phyloP scores from a whole-genome alignment of 2,888 invertebrate species.

The Dynastes tityus region DNA sequence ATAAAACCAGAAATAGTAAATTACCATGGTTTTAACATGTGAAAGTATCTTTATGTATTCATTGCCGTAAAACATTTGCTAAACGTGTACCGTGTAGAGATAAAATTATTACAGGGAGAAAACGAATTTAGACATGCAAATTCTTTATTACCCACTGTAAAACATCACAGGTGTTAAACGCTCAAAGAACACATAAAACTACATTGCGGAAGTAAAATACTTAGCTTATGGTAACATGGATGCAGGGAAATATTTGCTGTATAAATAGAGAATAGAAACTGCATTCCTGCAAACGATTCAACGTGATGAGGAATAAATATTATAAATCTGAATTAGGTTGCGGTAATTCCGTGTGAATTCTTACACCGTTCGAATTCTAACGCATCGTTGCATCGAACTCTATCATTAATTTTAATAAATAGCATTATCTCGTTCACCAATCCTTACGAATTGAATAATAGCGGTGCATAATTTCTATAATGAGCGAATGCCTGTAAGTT shows the following conservation, averaged over 20 bases:
- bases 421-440: neutral
- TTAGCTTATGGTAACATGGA: neutral
- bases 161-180: too few species aligned
- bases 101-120: too few species aligned
- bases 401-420: neutral
- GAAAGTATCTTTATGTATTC: too few species aligned
- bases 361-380: slow-evolving; percentile 8
- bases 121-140: too few species aligned
- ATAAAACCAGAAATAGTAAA: too few species aligned
- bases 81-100: too few species aligned
- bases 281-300: neutral
- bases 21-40: too few species aligned
- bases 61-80: too few species aligned
- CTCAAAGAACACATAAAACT: too few species aligned
- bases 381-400: neutral
- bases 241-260: slow-evolving; percentile 7
- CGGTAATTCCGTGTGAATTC: neutral
- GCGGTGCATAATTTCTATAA: neutral
- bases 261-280: neutral
- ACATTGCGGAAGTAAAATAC: too few species aligned
- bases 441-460: neutral
- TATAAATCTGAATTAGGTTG: neutral
- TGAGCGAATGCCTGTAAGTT: neutral
- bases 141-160: too few species aligned
- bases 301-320: neutral